Percentiles rank a stretch among this genome's conserved stretches.
phyloP scores from a whole-genome alignment of 30 jellyfish, hydroid and myxozoan species.

The Mastigias papua region DNA sequence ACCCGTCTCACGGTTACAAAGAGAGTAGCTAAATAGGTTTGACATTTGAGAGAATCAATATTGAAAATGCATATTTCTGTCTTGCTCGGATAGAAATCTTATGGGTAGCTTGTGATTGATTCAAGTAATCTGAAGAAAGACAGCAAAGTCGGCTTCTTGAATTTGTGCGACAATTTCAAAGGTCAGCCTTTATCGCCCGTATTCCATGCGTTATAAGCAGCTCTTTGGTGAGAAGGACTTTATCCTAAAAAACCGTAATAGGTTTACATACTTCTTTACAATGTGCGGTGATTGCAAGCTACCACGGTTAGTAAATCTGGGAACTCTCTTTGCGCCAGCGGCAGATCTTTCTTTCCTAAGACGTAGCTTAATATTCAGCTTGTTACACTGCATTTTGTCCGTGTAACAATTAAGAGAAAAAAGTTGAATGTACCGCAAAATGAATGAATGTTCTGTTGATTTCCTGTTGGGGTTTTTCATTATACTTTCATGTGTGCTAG shows the following conservation, averaged over 20 bases:
- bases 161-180: constrained; percentile 48
- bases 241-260: constrained; percentile 40
- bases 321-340: constrained; percentile 39
- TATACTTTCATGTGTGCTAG: background rate
- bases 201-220: constrained; percentile 37
- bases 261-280: constrained; percentile 37
- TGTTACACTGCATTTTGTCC: constrained; percentile 40
- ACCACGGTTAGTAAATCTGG: constrained; percentile 43
- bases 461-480: constrained; percentile 34
- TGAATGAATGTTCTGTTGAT: constrained; percentile 12
- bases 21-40: constrained; percentile 13
- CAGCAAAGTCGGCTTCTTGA: constrained; percentile 33
- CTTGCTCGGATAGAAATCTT: constrained; percentile 10
- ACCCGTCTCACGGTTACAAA: constrained; percentile 41
- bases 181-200: constrained; percentile 37
- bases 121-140: constrained; percentile 24
- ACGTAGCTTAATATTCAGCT: constrained; percentile 49
- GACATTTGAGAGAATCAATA: constrained; percentile 14
- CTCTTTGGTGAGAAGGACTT: constrained; percentile 56
- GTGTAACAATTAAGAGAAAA: constrained; percentile 10
- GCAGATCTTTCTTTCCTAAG: constrained; percentile 33
- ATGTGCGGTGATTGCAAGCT: constrained; percentile 49
- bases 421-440: constrained; percentile 23
- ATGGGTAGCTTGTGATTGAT: constrained; percentile 21
- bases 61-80: background rate